phyloP scores from a whole-genome alignment of 2,113 vertebrate species.

The Callorhinus ursinus region DNA sequence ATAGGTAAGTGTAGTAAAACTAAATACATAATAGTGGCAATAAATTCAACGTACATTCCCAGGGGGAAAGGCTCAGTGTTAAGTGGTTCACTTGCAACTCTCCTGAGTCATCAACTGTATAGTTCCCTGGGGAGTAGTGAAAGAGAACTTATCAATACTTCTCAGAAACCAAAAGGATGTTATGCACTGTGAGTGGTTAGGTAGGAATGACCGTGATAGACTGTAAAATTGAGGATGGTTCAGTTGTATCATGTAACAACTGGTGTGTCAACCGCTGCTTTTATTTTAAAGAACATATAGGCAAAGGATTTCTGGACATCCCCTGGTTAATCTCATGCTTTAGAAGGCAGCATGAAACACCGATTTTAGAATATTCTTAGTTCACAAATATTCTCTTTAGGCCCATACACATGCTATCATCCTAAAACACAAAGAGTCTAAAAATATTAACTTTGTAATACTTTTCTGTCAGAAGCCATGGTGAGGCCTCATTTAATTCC shows the following conservation, averaged over 20 bases:
- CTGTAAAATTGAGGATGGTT: neutral
- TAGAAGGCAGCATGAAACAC: neutral
- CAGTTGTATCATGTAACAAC: neutral
- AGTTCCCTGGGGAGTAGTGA: neutral
- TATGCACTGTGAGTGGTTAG: neutral
- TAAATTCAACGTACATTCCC: conserved; percentile 44
- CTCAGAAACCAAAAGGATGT: neutral
- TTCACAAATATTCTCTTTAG: neutral
- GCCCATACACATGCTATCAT: neutral
- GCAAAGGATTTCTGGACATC: neutral
- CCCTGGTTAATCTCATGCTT: neutral
- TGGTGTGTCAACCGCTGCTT: neutral
- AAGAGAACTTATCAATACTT: neutral
- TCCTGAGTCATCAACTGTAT: conserved; percentile 25
- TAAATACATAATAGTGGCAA: conserved; percentile 45
- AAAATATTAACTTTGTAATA: neutral
- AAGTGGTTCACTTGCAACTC: conserved; percentile 34
- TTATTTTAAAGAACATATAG: neutral
- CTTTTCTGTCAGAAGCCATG: neutral
- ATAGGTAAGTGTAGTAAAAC: conserved; percentile 21
- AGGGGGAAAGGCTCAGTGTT: neutral
- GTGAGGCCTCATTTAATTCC: neutral
- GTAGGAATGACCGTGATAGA: neutral
- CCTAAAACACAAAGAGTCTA: neutral
- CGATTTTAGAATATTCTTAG: neutral